Evolutionary conservation across 1,140 invertebrate species (phyloP).

Genomic region (Drosophila cardini): DNA sequence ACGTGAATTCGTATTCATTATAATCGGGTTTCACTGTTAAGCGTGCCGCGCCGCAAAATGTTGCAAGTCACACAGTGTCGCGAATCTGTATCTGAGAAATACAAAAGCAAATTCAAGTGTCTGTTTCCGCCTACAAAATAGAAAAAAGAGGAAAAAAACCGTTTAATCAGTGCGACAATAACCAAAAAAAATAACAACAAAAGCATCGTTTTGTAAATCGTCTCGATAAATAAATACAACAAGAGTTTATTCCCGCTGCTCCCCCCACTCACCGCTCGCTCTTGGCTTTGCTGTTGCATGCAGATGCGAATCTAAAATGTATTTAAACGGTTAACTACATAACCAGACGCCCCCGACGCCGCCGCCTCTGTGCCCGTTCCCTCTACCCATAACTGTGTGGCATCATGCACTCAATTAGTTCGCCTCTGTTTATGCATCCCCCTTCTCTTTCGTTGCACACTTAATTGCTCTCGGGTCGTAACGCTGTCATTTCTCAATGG

Average conservation of each 20-base stretch:
- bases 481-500: slow-evolving; percentile 36
- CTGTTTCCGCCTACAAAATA: slow-evolving; percentile 54
- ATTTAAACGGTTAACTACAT: slow-evolving; percentile 26
- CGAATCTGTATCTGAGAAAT: slow-evolving; percentile 24
- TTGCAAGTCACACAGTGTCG: slow-evolving; percentile 15
- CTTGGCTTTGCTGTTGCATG: slow-evolving; percentile 5
- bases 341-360: slow-evolving; percentile 26
- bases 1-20: slow-evolving; percentile 29
- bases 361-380: neutral
- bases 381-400: neutral
- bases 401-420: slow-evolving; percentile 66
- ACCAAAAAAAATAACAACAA: too few relatives aligned
- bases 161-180: slow-evolving; percentile 33
- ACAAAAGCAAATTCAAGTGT: slow-evolving; percentile 48
- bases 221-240: slow-evolving; percentile 59
- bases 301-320: neutral
- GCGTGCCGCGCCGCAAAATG: slow-evolving; percentile 29
- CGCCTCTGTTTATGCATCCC: slow-evolving; percentile 15
- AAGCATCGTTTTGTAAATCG: slow-evolving; percentile 20
- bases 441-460: neutral
- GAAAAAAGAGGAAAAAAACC: slow-evolving; percentile 4
- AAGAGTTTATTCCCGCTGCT: slow-evolving; percentile 39
- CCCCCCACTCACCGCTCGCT: neutral
- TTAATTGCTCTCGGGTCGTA: slow-evolving; percentile 45
- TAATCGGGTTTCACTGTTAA: neutral